Percentiles rank a stretch among this genome's conserved stretches.
Conservation (phyloP, 2,797 vertebrate genomes). For the Enteromius radiatus region DNA sequence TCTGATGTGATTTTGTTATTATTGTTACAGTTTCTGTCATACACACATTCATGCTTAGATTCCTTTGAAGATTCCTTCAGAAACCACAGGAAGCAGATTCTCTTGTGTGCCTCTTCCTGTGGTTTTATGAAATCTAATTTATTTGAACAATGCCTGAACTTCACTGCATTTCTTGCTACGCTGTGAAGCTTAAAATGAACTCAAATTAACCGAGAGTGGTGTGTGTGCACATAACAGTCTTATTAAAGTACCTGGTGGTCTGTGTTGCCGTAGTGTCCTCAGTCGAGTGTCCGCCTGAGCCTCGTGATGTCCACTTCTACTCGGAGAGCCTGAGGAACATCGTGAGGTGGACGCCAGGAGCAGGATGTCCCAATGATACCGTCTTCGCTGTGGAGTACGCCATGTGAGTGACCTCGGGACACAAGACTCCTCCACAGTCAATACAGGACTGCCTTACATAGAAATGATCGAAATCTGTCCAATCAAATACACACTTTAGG, state of each 20-base stretch:
- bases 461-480: too few relatives aligned
- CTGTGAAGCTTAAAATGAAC: not conserved
- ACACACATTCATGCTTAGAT: not conserved
- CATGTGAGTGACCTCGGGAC: slow-evolving; percentile 68
- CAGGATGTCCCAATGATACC: slow-evolving; percentile 28
- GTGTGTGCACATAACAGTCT: not conserved
- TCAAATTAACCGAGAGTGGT: not conserved
- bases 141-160: not conserved
- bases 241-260: not conserved
- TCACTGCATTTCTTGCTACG: not conserved
- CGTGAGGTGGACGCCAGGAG: slow-evolving; percentile 72
- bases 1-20: not conserved
- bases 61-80: not conserved
- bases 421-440: too few relatives aligned
- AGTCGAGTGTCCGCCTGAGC: slow-evolving; percentile 59
- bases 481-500: too few relatives aligned
- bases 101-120: not conserved
- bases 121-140: slow-evolving; percentile 23
- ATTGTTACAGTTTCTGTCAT: not conserved
- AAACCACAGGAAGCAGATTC: slow-evolving; percentile 19
- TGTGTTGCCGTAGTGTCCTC: not conserved
- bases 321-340: slow-evolving; percentile 75
- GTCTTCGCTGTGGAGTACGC: slow-evolving; percentile 75
- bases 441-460: too few relatives aligned
- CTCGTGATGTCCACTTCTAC: slow-evolving; percentile 67